Evolutionary conservation across 2,888 invertebrate species (phyloP).

Genomic region (Selenia dentaria): DNA sequence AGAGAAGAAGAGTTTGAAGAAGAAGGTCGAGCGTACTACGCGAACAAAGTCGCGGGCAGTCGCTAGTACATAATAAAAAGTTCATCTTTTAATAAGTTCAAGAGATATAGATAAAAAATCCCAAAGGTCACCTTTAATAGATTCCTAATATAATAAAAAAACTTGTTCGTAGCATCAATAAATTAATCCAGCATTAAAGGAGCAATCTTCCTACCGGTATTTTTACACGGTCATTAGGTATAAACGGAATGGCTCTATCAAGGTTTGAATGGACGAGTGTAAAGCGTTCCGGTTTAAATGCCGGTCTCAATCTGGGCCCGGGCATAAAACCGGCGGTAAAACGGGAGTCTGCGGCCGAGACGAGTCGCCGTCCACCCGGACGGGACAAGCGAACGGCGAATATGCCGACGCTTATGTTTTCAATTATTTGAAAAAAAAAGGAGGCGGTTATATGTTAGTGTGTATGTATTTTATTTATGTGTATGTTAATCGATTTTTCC

Average conservation of each 20-base stretch:
- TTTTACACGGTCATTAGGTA: constrained; percentile 71
- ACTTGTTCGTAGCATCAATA: constrained; percentile 24
- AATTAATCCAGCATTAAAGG: constrained; percentile 31
- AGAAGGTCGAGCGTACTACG: no score
- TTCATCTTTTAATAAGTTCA: no score
- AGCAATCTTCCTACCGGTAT: constrained; percentile 44
- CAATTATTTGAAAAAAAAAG: no score
- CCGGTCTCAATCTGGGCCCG: constrained; percentile 70
- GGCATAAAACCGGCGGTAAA: constrained; percentile 73
- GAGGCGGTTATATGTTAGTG: no score
- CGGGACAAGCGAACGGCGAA: constrained; percentile 8
- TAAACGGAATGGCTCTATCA: constrained; percentile 73
- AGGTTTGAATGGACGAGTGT: constrained; percentile 66
- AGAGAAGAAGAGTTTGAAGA: no score
- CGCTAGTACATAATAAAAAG: no score
- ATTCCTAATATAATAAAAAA: no score
- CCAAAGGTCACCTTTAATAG: no score
- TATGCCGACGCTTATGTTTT: constrained; percentile 2
- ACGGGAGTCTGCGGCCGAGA: constrained; percentile 51
- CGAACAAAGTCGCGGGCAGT: no score
- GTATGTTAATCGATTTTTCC: no score
- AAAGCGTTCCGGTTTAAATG: constrained; percentile 70
- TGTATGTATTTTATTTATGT: no score
- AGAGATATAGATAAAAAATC: no score
- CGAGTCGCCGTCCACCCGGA: constrained; percentile 12